phyloP scores from a whole-genome alignment of 2,888 invertebrate species.

The Hydropsyche betteni region DNA sequence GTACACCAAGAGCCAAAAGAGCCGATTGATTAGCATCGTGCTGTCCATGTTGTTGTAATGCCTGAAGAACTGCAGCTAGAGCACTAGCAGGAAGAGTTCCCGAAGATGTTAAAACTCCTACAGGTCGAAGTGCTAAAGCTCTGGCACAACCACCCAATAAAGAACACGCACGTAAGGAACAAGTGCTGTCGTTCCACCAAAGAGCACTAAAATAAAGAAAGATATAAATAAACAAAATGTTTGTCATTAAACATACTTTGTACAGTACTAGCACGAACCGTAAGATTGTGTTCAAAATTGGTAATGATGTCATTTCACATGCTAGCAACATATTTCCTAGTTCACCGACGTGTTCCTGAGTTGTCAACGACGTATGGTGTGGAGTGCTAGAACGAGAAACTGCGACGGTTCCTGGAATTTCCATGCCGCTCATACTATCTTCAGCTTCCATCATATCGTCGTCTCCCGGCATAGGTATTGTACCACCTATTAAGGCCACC shows the following conservation, averaged over 20 bases:
- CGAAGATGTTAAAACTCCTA: conserved; percentile 68
- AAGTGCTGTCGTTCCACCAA: conserved; percentile 88
- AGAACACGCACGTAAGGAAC: conserved; percentile 81
- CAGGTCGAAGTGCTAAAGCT: conserved; percentile 69
- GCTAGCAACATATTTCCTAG: conserved; percentile 79
- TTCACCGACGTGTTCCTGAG: conserved; percentile 82
- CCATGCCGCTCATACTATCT: conserved; percentile 70
- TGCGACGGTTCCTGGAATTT: conserved; percentile 68
- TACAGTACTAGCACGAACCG: conserved; percentile 57
- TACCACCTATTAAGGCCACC: conserved; percentile 78
- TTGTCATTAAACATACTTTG: background rate
- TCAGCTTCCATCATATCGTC: conserved; percentile 72
- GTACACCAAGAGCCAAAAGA: conserved; percentile 81
- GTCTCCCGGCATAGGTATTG: conserved; percentile 64
- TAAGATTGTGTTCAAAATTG: conserved; percentile 71
- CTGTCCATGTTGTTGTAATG: conserved; percentile 86
- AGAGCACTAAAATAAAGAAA: conserved; percentile 63
- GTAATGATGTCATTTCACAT: conserved; percentile 71
- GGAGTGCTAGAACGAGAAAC: conserved; percentile 56
- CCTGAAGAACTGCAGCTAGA: conserved; percentile 79
- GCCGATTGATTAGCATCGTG: conserved; percentile 89
- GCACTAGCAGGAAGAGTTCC: conserved; percentile 73
- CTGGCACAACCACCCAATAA: conserved; percentile 77
- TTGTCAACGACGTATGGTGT: conserved; percentile 61
- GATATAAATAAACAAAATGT: background rate